Conservation (phyloP, 2,113 vertebrate genomes). For the Grammomys surdaster region DNA sequence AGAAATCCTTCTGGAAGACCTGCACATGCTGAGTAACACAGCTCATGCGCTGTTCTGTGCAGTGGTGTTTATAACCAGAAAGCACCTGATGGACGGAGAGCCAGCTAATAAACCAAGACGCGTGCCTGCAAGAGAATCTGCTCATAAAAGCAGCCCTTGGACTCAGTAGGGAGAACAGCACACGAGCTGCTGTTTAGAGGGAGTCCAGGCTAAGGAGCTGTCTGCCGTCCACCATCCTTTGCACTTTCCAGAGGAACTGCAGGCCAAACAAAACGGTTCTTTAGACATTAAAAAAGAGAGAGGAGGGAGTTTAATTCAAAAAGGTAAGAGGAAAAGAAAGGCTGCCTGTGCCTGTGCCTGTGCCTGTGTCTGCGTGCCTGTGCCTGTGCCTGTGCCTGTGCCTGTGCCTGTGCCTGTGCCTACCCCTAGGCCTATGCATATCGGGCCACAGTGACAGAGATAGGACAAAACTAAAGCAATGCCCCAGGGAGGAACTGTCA, state of each 20-base stretch:
- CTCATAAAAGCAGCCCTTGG: background rate
- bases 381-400: too few relatives aligned
- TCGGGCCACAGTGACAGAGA: background rate
- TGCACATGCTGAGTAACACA: accelerated
- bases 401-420: background rate
- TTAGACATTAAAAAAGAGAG: background rate
- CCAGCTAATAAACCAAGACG: background rate
- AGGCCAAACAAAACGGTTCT: background rate
- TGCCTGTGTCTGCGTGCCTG: background rate
- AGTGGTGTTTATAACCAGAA: background rate
- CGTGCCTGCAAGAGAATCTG: background rate
- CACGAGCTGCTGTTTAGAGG: background rate
- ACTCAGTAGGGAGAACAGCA: background rate
- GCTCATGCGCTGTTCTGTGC: accelerated
- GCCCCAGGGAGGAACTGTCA: background rate
- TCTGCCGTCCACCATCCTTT: background rate
- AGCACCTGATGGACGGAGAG: background rate
- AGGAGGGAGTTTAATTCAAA: background rate
- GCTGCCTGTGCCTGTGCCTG: background rate
- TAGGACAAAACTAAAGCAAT: too few relatives aligned
- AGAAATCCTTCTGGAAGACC: accelerated
- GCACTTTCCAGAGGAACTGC: background rate
- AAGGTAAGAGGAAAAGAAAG: background rate
- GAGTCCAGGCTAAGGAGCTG: background rate
- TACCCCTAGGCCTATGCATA: background rate